phyloP scores from a whole-genome alignment of 2,888 invertebrate species.

The Lochmaea capreae region DNA sequence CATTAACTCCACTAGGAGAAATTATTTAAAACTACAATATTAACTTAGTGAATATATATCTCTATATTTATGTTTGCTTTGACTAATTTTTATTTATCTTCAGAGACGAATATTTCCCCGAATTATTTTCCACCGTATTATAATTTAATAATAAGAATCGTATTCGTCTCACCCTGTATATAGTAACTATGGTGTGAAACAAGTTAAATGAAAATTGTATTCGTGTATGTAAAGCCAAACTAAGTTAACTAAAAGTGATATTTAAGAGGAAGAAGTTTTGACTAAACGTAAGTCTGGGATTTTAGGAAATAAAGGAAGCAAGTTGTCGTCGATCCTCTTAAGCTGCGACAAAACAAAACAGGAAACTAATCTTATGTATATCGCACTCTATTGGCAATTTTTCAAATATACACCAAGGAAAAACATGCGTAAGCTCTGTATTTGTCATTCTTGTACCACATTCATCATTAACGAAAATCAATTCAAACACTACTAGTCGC shows the following conservation, averaged over 20 bases:
- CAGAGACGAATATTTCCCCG: constrained; percentile 2
- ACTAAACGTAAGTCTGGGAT: constrained; percentile 46
- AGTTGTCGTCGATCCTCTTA: constrained; percentile 71
- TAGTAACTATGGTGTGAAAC: constrained; percentile 46
- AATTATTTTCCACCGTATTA: not conserved
- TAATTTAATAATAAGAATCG: constrained; percentile 10
- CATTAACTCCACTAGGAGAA: not conserved
- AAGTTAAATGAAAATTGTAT: constrained; percentile 48
- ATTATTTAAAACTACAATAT: not conserved
- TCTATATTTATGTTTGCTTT: not conserved
- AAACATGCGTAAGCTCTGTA: constrained; percentile 25
- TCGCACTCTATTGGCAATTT: constrained; percentile 33
- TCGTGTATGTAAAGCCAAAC: constrained; percentile 44
- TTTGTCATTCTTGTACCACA: constrained; percentile 9
- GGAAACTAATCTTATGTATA: constrained; percentile 62
- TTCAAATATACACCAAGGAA: constrained; percentile 19
- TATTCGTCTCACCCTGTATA: constrained; percentile 29
- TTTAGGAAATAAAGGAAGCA: constrained; percentile 62
- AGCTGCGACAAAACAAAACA: constrained; percentile 70
- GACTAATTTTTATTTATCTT: not conserved
- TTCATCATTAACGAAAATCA: not conserved
- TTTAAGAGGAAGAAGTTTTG: constrained; percentile 36
- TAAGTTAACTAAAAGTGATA: constrained; percentile 47
- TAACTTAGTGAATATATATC: not conserved
- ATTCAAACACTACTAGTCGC: too few relatives aligned